Evolutionary conservation across 1,140 invertebrate species (phyloP).

Genomic region (Brachionus rotundiformis): DNA sequence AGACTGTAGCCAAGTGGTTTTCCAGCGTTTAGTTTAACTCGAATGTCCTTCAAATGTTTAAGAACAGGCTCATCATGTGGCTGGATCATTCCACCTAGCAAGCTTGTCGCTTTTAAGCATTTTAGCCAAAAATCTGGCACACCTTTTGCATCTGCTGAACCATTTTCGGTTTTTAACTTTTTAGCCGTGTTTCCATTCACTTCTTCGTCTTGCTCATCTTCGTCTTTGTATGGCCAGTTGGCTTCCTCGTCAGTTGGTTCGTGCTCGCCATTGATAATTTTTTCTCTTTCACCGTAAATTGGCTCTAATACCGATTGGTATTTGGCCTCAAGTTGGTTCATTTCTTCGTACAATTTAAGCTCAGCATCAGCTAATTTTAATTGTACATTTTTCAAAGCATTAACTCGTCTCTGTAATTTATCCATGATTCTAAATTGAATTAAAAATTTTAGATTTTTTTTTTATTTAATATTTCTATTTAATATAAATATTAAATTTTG

Average conservation of each 20-base stretch:
- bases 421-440: not conserved
- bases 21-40: conserved; percentile 63
- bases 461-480: not conserved
- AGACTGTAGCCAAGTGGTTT: conserved; percentile 74
- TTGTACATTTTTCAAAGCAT: conserved; percentile 88
- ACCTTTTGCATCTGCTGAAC: conserved; percentile 68
- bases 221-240: conserved; percentile 51
- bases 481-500: conserved; percentile 39
- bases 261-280: conserved; percentile 76
- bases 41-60: conserved; percentile 85
- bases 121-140: conserved; percentile 96
- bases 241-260: conserved; percentile 84
- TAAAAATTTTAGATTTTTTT: not conserved
- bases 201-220: conserved; percentile 64
- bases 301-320: conserved; percentile 80
- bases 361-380: conserved; percentile 82
- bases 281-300: conserved; percentile 72
- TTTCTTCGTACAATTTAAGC: conserved; percentile 88
- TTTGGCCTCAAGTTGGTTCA: conserved; percentile 89
- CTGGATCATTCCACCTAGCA: conserved; percentile 82
- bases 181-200: conserved; percentile 67
- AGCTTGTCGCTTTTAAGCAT: conserved; percentile 87
- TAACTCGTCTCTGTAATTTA: conserved; percentile 70
- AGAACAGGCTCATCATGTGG: conserved; percentile 92
- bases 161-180: conserved; percentile 30